Evolutionary conservation across 1,140 invertebrate genomes (phyloP), one percentile per base, ranked within the genome.

Genomic region (Calliopsis andreniformis): DNA sequence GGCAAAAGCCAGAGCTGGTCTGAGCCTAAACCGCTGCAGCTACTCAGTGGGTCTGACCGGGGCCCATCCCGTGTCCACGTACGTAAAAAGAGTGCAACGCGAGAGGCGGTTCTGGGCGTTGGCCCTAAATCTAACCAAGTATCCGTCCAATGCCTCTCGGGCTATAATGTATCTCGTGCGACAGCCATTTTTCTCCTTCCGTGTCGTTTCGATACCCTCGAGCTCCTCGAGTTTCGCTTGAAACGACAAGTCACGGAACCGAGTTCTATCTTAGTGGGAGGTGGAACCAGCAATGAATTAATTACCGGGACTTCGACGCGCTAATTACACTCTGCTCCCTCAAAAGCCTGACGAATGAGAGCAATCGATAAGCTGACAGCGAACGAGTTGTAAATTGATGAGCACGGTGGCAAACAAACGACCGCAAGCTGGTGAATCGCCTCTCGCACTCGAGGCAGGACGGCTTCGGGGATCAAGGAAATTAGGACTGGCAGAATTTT

Each of bases 71-170:
- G 78, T 80, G 83, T 81, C 64, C 82, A 70, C 68, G 78, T 61
- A 72, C 56, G 63, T 75, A 79, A 75, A 85, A 82, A 85, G 78
- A 61, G 43, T 14, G 69, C 64, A 56, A 83, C 20, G 39, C 35
- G 53, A 71, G 32, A 32, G 45, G 45, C 28, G 62, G 62, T 25
- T 32, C 67, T 84, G 82, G 83, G 76, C 82, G 83, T 83, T 79
- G 84, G 84, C 79, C 83, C 84, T 85, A 85, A 82, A 85, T 79
- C 84, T 85, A 85, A 85, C 84, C 72, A 85, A 85, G 76, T 76
- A 79, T 55, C 53, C 71, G 59, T 20, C 42, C 58, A 47, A 23
- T 76, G 43, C 47, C 66, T 42, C 71, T 47, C 39, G 28, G 45
- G 35, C 42, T 51, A 77, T 78, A 78, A 83, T 80, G 58, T 62